Evolutionary conservation across 2,888 invertebrate genomes (phyloP).

Genomic region (Acrobasis repandana): DNA sequence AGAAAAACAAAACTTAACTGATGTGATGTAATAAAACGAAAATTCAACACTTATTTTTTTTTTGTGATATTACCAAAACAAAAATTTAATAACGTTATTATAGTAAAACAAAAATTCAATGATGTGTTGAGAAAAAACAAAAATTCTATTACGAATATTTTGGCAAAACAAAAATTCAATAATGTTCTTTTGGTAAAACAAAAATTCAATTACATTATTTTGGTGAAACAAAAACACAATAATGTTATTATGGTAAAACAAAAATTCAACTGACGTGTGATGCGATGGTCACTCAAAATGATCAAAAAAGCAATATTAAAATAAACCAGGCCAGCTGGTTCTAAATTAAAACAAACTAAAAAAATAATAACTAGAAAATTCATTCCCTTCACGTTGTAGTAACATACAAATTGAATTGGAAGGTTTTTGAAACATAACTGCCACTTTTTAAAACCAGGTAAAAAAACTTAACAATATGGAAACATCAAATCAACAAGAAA

Average conservation of each 20-base stretch:
- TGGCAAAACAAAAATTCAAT: conserved; percentile 35
- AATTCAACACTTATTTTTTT: conserved; percentile 34
- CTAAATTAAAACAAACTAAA: conserved; percentile 27
- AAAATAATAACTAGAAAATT: conserved; percentile 30
- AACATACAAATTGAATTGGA: conserved; percentile 25
- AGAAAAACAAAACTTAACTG: conserved; percentile 21
- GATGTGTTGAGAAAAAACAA: conserved; percentile 32
- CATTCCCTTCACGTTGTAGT: neutral
- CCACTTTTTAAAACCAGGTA: conserved; percentile 27
- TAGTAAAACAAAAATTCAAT: conserved; percentile 33
- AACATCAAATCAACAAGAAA: conserved; percentile 11
- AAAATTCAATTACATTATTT: conserved; percentile 25
- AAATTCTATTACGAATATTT: conserved; percentile 31
- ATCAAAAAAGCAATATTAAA: conserved; percentile 25
- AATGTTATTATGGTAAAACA: conserved; percentile 27
- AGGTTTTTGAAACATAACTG: conserved; percentile 2
- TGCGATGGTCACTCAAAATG: conserved; percentile 5
- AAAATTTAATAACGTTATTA: conserved; percentile 26
- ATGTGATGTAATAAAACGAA: conserved; percentile 33
- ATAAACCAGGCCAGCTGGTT: conserved; percentile 35
- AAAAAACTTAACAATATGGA: conserved; percentile 16
- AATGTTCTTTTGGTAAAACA: conserved; percentile 27
- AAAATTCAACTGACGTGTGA: conserved; percentile 29
- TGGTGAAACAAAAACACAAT: conserved; percentile 33
- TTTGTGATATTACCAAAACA: conserved; percentile 32